phyloP scores from a whole-genome alignment of 2,113 vertebrate species.

The Cranoglanis bouderius region DNA sequence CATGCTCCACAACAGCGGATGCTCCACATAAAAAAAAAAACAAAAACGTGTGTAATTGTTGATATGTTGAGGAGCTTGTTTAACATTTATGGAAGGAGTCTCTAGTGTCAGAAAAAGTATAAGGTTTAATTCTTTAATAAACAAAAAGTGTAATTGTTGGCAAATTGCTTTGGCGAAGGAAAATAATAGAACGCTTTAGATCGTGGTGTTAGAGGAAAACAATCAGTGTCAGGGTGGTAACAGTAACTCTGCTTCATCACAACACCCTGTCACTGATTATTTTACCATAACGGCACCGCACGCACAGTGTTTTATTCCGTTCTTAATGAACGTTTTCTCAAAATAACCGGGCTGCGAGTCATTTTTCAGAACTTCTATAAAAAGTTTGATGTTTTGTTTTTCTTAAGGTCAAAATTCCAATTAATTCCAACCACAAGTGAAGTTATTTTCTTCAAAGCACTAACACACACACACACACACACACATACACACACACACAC shows the following conservation, averaged over 20 bases:
- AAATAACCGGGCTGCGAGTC: background rate
- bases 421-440: background rate
- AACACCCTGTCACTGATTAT: background rate
- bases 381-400: background rate
- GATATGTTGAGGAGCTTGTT: background rate
- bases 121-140: too few species aligned
- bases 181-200: too few species aligned
- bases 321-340: background rate
- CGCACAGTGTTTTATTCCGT: background rate
- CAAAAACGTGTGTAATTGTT: too few species aligned
- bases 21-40: background rate
- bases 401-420: constrained; percentile 5
- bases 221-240: background rate
- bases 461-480: background rate
- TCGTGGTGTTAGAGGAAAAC: too few species aligned
- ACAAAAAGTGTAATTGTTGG: too few species aligned
- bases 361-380: background rate
- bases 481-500: background rate
- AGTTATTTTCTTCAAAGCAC: background rate
- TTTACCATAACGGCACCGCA: background rate
- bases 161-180: too few species aligned
- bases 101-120: background rate
- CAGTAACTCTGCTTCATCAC: too few species aligned
- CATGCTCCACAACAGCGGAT: too few species aligned
- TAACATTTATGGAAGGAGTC: background rate